Conservation (phyloP, 1,140 invertebrate genomes). For the Dinoponera quadriceps region DNA sequence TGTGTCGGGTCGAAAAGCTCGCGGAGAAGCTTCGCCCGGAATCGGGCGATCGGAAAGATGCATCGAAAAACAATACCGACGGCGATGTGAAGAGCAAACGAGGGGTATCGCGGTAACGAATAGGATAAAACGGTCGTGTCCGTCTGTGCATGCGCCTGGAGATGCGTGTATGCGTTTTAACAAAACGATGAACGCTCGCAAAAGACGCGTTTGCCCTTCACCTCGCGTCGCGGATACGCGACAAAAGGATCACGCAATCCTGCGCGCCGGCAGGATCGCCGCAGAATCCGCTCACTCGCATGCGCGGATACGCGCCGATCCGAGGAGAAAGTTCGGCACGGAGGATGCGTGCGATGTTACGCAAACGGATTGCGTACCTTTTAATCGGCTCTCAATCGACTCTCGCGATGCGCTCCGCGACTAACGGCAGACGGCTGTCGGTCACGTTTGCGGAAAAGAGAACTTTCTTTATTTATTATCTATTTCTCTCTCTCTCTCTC, state of each 20-base stretch:
- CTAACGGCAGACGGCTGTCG: too few species aligned
- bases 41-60: neutral
- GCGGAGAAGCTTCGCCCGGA: too few species aligned
- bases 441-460: too few species aligned
- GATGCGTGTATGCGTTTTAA: constrained; percentile 15
- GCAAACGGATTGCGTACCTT: constrained; percentile 13
- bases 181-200: neutral
- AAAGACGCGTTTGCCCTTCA: constrained; percentile 56
- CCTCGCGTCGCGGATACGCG: constrained; percentile 31
- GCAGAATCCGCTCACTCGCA: constrained; percentile 28
- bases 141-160: neutral
- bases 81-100: too few species aligned
- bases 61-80: neutral
- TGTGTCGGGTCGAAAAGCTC: neutral
- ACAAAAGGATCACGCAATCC: constrained; percentile 56
- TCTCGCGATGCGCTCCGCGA: neutral
- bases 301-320: constrained; percentile 3
- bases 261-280: constrained; percentile 12
- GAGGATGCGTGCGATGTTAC: constrained; percentile 30
- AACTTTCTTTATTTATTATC: too few species aligned
- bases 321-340: constrained; percentile 42
- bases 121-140: neutral
- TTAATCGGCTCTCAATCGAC: constrained; percentile 6
- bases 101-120: too few species aligned
- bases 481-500: too few species aligned